Base-by-base conservation (phyloP, 2,888 invertebrate genomes). In the Agonopterix alstromeriana region DNA sequence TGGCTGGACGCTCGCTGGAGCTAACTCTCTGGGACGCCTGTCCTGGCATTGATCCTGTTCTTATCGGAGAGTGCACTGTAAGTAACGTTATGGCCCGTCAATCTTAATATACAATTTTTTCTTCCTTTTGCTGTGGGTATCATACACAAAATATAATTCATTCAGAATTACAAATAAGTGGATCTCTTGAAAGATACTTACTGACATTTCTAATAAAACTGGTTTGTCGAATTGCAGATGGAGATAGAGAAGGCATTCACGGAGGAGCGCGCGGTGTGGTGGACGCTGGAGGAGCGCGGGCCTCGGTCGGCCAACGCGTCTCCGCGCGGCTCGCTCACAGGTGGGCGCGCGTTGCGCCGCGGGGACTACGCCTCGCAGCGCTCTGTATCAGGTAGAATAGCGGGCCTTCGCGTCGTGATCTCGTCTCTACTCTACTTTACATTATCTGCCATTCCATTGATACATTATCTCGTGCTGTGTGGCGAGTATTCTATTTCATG, bases 261-360 rank as follows among this genome's bases (percentile, higher is more conserved):
- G 35, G 95, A 96, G 67, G 96, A 97, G 76, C 93, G 95, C 50
- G 95, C 97, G 0, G 93, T 95, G 44, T 97, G 97, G 97, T 97
- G 96, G 85, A 93, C 95, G 7, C 82, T 96, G 47, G 96, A 96
- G 65, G 96, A 96, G 77, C 94, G 94, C 48, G 77, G 95, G 45
- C 90, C 94, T n/a, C 93, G 93, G 56, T 94, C 94, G 0, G 94
- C 95, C 0, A 93, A 92, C 69, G 92, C 93, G 0, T 95, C 95
- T 0, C 95, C 96, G 0, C 91, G 96, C 43, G 94, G 95, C 44
- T 96, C 95, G 0, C 89, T 94, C 8, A 92, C 93, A 3, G 93
- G 93, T 55, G 90, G 93, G 55, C 90, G 93, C 43, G 83, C 93
- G 48, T 77, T 94, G 54, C 89, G 93, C 36, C 91, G 94, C 50